These are phyloP conservation scores for Polyommatus icarus DNA, from an alignment of 2,888 invertebrate species.

Conservation along the genomic window DNA sequence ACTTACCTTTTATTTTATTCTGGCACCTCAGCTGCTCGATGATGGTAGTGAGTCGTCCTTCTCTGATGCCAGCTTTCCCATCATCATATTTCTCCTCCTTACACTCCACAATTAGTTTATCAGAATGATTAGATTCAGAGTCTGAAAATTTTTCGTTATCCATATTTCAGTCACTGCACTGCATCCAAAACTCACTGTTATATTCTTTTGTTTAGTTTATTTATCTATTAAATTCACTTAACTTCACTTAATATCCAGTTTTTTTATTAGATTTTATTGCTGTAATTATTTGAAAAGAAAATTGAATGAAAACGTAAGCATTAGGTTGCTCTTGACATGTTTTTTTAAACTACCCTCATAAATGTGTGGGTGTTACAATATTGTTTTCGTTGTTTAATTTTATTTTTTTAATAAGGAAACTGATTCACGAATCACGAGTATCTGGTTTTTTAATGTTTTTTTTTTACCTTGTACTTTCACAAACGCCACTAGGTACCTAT, in stretches of 20 bases:
- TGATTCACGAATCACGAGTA: no score
- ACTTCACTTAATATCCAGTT: no score
- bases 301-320: background rate
- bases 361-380: background rate
- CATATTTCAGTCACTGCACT: constrained; percentile 22
- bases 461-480: no score
- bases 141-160: constrained; percentile 23
- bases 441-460: no score
- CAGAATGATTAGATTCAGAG: constrained; percentile 14
- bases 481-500: no score
- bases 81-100: constrained; percentile 43
- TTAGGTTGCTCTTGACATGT: background rate
- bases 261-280: background rate
- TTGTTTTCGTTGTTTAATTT: background rate
- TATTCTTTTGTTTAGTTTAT: background rate
- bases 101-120: constrained; percentile 34
- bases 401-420: no score
- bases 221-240: background rate
- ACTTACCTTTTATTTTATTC: constrained; percentile 68
- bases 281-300: background rate
- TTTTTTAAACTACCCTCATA: background rate
- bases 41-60: constrained; percentile 70
- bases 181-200: background rate
- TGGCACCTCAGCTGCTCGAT: constrained; percentile 74
- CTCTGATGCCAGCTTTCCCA: constrained; percentile 52